These are phyloP conservation scores for Dynastes hyllus DNA, from an alignment of 2,888 invertebrate species.

Conservation along the genomic window DNA sequence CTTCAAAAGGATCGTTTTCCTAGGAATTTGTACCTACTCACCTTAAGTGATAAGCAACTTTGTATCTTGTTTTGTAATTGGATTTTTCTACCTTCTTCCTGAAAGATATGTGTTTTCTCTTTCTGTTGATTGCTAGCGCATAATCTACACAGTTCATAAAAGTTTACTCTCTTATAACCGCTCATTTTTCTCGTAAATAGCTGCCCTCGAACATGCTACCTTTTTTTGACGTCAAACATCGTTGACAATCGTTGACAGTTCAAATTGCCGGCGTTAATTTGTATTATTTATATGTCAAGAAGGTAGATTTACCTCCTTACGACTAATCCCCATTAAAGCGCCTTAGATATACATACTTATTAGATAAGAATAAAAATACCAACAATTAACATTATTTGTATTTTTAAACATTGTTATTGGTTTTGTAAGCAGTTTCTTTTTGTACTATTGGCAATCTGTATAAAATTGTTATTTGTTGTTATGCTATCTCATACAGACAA, in stretches of 20 bases:
- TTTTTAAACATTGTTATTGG: conserved; percentile 18
- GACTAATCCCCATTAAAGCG: not conserved
- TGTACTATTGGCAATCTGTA: not conserved
- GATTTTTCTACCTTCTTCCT: conserved; percentile 78
- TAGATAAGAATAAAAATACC: not conserved
- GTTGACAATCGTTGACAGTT: conserved; percentile 45
- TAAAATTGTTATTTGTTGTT: not conserved
- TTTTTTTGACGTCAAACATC: conserved; percentile 45
- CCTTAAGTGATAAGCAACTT: conserved; percentile 78
- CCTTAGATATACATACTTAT: not conserved
- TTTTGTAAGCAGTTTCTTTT: not conserved
- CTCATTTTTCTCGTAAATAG: conserved; percentile 71
- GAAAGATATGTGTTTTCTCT: conserved; percentile 79
- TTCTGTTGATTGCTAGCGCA: conserved; percentile 81
- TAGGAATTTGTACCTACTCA: conserved; percentile 64
- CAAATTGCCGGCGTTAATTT: conserved; percentile 16
- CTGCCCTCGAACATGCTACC: conserved; percentile 46
- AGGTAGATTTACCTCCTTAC: not conserved
- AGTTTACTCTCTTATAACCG: conserved; percentile 81
- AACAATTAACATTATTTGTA: not conserved
- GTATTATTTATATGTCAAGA: not conserved
- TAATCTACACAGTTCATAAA: conserved; percentile 81
- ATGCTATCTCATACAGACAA: too few species aligned
- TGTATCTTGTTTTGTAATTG: conserved; percentile 79
- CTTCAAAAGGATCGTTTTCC: not conserved